Base-by-base conservation (phyloP, 2,888 invertebrate species). In the Cryptocephalus moraei region DNA sequence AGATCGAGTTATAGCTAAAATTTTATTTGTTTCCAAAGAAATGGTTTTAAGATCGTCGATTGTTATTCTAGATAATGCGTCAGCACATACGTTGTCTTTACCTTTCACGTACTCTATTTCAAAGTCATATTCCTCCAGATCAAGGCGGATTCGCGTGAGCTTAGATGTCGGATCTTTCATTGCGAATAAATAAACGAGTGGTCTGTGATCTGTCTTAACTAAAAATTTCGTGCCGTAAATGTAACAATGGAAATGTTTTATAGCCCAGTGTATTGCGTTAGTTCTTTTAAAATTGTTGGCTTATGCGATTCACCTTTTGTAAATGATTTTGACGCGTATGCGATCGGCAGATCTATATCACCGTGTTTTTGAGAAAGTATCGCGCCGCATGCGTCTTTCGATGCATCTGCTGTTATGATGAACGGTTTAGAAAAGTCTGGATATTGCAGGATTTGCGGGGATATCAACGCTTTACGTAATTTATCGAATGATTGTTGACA, bases 131-230 rank as follows among this genome's bases (percentile, higher is more conserved):
- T 49, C 45, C 32, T 46, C 40, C 4, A 54, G 38, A 45, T 49
- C 46, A 34, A 51, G n/a, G n/a, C 44, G 38, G 41, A 52, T 50
- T 47, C 48, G 39, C 1, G 50, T 52, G 13, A 52, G 41, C 48
- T 52, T 54, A 2, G 50, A 52, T 10, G 49, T 41, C 9, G 49
- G 50, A 22, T 52, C 44, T 52, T 50, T 50, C 49, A 54, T 52
- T 31, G 52, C 43, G 32, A 52, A 54, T 40, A 54, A 32, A 36
- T 50, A 52, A 13, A 52, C 43, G 31, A 54, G 41, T 11, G 51
- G 48, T 44, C 41, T 43, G 32, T 51, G 53, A 43, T 55, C 48
- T 32, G 51, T 32, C 49, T 44, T 51, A 1, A 55, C 49, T 38
- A 51, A 32, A 43, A 49, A 53, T 41, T 51, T 48, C 11, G 14